Evolutionary conservation across 2,888 invertebrate genomes (phyloP).

Genomic region (Apoda limacodes): DNA sequence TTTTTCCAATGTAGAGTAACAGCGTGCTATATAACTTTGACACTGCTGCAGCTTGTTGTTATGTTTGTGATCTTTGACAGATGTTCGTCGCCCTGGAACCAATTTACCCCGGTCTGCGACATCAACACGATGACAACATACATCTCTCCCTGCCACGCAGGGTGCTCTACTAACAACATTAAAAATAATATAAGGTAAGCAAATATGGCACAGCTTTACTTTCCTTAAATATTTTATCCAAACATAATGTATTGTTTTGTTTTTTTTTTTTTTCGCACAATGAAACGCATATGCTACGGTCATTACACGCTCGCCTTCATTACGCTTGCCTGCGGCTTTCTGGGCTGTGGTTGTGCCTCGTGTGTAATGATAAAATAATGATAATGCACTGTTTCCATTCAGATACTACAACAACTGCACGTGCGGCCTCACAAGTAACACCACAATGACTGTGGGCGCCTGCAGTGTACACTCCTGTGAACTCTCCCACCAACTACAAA

Average conservation of each 20-base stretch:
- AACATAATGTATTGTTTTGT: no score
- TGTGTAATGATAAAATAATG: no score
- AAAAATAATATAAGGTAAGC: conserved; percentile 6
- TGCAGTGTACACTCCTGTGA: conserved; percentile 7
- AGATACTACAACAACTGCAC: not conserved
- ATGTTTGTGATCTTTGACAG: conserved; percentile 1
- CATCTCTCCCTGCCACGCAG: conserved; percentile 17
- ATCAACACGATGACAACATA: conserved; percentile 12
- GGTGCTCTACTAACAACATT: conserved; percentile 6
- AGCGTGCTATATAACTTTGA: not conserved
- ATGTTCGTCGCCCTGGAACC: conserved; percentile 3
- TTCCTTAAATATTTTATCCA: not conserved
- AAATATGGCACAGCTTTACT: no score
- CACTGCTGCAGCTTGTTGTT: not conserved
- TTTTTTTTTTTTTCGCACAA: no score
- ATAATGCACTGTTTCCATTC: no score
- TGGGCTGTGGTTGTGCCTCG: no score
- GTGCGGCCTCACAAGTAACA: not conserved
- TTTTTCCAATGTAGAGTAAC: no score
- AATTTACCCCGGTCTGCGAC: conserved; percentile 12
- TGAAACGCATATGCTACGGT: no score
- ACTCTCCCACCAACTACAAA: conserved; percentile 5
- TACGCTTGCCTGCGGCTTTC: no score
- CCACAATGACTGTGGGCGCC: conserved; percentile 1
- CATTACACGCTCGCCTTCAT: no score